Conservation (phyloP, 1,140 invertebrate genomes). For the Pseudomyrmex gracilis region DNA sequence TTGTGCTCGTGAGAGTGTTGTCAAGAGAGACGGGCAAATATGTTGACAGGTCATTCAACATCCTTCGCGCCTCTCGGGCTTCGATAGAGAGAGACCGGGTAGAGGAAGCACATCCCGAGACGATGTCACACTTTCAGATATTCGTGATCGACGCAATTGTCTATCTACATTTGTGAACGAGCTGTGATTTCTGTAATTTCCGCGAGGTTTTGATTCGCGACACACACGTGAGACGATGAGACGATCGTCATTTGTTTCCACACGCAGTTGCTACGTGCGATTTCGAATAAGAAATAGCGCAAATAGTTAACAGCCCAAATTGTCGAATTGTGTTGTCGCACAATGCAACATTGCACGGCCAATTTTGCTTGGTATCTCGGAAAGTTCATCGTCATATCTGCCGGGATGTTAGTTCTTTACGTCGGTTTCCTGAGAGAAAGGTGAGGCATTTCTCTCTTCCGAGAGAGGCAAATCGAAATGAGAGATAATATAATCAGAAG, state of each 20-base stretch:
- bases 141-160: background rate
- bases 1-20: conserved; percentile 64
- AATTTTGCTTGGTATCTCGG: conserved; percentile 76
- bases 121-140: conserved; percentile 66
- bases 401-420: conserved; percentile 77
- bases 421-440: conserved; percentile 73
- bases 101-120: conserved; percentile 61
- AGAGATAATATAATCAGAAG: background rate
- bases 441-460: conserved; percentile 50
- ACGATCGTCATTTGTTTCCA: conserved; percentile 32
- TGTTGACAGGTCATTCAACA: conserved; percentile 80
- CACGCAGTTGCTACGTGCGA: background rate
- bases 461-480: background rate
- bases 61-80: conserved; percentile 59
- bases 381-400: conserved; percentile 77
- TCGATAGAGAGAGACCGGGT: background rate
- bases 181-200: too few relatives aligned
- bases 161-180: background rate
- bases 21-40: conserved; percentile 74
- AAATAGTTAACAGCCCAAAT: background rate
- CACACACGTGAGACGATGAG: background rate
- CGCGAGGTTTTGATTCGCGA: background rate
- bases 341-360: conserved; percentile 76
- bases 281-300: background rate
- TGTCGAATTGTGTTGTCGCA: background rate